Evolutionary conservation across 2,888 invertebrate species (phyloP).

Genomic region (Ichneumoninae sp.): DNA sequence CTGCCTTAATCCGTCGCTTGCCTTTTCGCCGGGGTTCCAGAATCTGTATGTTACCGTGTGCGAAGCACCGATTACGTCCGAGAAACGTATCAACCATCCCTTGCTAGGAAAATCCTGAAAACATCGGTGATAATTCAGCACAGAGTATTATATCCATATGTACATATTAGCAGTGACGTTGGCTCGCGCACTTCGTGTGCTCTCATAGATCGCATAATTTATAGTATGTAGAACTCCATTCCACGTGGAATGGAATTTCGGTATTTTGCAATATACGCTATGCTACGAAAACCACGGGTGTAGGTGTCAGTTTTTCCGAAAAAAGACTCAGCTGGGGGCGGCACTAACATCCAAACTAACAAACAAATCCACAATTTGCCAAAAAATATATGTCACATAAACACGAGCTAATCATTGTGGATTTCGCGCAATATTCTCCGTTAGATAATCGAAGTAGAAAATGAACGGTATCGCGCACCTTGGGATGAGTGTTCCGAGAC

Average conservation of each 20-base stretch:
- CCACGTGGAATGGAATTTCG: too few relatives aligned
- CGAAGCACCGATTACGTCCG: constrained; percentile 97
- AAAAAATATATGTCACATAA: background rate
- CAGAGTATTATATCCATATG: too few relatives aligned
- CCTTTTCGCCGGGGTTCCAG: constrained; percentile 95
- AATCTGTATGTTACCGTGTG: constrained; percentile 95
- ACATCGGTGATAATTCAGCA: background rate
- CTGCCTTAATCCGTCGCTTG: constrained; percentile 95
- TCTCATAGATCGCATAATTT: too few relatives aligned
- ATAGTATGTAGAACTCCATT: too few relatives aligned
- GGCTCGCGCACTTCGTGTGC: too few relatives aligned
- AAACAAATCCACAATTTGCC: background rate
- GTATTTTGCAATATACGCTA: background rate
- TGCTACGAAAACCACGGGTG: background rate
- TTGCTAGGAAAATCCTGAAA: constrained; percentile 93
- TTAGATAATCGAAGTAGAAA: constrained; percentile 2
- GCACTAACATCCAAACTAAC: too few relatives aligned
- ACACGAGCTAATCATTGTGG: background rate
- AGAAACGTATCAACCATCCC: constrained; percentile 97
- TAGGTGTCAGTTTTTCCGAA: background rate
- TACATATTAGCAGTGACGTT: too few relatives aligned
- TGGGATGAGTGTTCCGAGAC: constrained; percentile 98
- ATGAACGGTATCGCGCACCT: constrained; percentile 80
- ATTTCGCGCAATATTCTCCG: constrained; percentile 6
- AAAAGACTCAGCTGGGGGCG: too few relatives aligned